Conservation (phyloP, 2,797 vertebrate genomes). For the Betta splendens region DNA sequence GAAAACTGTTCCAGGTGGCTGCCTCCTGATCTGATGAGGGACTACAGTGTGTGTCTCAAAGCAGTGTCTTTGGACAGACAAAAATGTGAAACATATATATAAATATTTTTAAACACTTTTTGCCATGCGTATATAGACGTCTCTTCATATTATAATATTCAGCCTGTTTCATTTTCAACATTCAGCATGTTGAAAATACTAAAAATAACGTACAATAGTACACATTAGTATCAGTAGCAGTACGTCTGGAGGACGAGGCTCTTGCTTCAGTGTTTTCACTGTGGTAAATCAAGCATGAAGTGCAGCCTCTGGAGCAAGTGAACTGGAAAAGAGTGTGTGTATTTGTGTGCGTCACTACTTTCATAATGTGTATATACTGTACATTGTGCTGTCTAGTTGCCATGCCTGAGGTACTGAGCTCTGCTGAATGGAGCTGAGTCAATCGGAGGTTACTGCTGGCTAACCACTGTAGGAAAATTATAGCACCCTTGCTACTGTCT, state of each 20-base stretch:
- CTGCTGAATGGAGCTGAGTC: conserved; percentile 46
- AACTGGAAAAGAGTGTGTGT: conserved; percentile 22
- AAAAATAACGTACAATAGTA: too few relatives aligned
- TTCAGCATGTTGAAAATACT: too few relatives aligned
- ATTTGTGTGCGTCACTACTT: conserved; percentile 4
- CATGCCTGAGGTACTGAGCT: conserved; percentile 7
- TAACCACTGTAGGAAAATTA: conserved; percentile 34
- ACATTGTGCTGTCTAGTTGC: background rate
- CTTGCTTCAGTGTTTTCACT: conserved; percentile 47
- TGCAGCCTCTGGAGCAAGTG: conserved; percentile 31
- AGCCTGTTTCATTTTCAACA: too few relatives aligned
- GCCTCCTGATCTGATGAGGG: too few relatives aligned
- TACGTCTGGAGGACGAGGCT: conserved; percentile 46
- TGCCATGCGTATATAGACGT: too few relatives aligned
- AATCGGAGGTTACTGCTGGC: conserved; percentile 35
- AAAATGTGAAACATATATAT: too few relatives aligned
- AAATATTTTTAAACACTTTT: too few relatives aligned
- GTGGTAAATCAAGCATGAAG: conserved; percentile 42
- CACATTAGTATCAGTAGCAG: conserved; percentile 36
- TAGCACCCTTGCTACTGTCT: conserved; percentile 10
- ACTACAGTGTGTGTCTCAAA: too few relatives aligned
- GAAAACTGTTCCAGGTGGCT: too few relatives aligned
- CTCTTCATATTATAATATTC: too few relatives aligned
- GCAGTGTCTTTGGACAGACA: too few relatives aligned
- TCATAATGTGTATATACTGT: conserved; percentile 29